Evolutionary conservation across 1,140 invertebrate genomes (phyloP), one percentile per base, ranked within the genome.

Genomic region (Drusus annulatus): DNA sequence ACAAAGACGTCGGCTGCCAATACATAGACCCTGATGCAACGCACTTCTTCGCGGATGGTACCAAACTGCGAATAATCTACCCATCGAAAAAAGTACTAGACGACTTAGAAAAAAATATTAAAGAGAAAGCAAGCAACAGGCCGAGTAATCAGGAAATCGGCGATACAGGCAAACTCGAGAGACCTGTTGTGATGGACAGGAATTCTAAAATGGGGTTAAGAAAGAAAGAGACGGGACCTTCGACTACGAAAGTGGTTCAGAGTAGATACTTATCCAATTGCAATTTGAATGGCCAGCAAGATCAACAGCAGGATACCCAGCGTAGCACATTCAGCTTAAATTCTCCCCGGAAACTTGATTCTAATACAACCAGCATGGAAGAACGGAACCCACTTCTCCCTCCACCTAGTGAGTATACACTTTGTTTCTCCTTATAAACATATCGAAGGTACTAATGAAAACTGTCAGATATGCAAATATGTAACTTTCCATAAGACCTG

Each of bases 21-120:
- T 79, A 79, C n/a, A 58, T 28, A 13, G 77, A 79, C 71, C 77
- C 77, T 16, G 77, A 79, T 21, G 54, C 77, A 2, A 79, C 65
- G 7, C 63, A 68, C 23, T 73, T 79, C 21, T 71, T 79, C 31
- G n/a, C 77, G 1, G 77, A 79, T 28, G 77, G 77, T 16, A 65
- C 65, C 15, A 79, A 71, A 50, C 63, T 79, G 8, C 19, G 77
- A 73, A 54, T 79, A 31, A 79, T 79, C 0, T 79, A 79, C 36
- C 77, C 77, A 1, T 79, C 77, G 8, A 79, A 79, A 31, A 79
- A 60, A 58, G 17, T 79, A 36, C 3, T 58, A n/a, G 68, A 79
- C 58, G 15, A 17, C 15, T 17, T 71, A 15, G 25, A 69, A 54
- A 78, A 52, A 52, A 56, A 51, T 45, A 31, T 4, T 21, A 63